Evolutionary conservation across 2,113 vertebrate genomes (phyloP), one percentile per base, ranked within the genome.

Genomic region (Dromiciops gliroides): DNA sequence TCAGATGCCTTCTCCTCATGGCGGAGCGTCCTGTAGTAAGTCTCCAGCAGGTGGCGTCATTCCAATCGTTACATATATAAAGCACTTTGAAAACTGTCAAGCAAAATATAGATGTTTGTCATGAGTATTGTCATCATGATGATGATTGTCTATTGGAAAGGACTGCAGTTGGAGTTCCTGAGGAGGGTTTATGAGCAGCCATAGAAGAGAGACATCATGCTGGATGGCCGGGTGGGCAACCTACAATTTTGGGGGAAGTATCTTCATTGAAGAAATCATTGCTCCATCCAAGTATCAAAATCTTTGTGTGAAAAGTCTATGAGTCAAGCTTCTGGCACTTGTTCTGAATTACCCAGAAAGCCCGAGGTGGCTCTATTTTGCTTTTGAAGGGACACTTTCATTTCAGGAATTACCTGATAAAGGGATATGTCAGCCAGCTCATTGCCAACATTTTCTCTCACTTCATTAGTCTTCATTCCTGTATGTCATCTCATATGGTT

Each of bases 351-450:
- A 94, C 52, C 88, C 89, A 83, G 89, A 50, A 93, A 92, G 94
- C 48, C 94, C 52, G 93, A 0, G 24, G 37, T 94, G 93, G 93
- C 96, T 96, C 92, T 96, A 90, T 93, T 89, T 97, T 93, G 95
- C 95, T 95, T 95, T 96, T 47, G 92, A 90, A 97, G 94, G 95
- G 95, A 90, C 95, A 90, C 94, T 97, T 96, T 83, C 52, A 37
- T 31, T 67, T 89, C 83, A 47, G 51, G 91, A 83, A 95, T 53
- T 94, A 94, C 91, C 92, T 96, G 93, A 96, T 67, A 53, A 94
- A 97, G 89, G 48, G 96, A 96, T 91, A 94, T 97, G 91, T 89
- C 92, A 90, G 47, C 89, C 92, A 90, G 47, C 89, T 96, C 89
- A 90, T 94, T 94, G 49, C 83, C 89, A 95, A 2, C 90, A 91